These are phyloP conservation scores for Sebastes oblongus DNA, from an alignment of 2,797 vertebrate genomes.

Conservation along the genomic window DNA sequence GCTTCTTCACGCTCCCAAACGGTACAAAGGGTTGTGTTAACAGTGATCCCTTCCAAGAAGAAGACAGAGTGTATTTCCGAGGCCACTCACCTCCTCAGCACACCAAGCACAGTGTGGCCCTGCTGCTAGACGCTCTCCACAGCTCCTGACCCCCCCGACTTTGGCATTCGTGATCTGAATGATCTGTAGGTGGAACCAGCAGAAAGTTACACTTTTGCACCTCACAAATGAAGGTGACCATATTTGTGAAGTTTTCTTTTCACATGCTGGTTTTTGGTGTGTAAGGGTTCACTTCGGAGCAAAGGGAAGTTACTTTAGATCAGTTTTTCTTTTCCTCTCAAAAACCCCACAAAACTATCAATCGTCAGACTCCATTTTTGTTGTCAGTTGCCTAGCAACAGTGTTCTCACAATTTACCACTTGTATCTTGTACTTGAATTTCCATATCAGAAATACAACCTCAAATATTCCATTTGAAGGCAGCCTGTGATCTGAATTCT, in stretches of 20 bases:
- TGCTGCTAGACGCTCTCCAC: slow-evolving; percentile 29
- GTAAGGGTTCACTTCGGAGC: background rate
- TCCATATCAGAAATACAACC: background rate
- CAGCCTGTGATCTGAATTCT: background rate
- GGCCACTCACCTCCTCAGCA: slow-evolving; percentile 44
- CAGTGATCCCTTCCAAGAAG: background rate
- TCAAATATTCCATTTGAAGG: slow-evolving; percentile 10
- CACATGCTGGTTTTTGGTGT: background rate
- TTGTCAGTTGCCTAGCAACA: background rate
- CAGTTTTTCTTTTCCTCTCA: background rate
- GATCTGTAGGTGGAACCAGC: background rate
- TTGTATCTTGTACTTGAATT: background rate
- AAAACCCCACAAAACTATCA: background rate
- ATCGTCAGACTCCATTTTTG: background rate
- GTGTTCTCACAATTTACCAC: background rate
- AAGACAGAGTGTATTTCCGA: slow-evolving; percentile 2
- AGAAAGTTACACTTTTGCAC: background rate
- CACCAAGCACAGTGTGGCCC: slow-evolving; percentile 29
- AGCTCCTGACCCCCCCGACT: slow-evolving; percentile 41
- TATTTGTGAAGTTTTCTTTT: background rate
- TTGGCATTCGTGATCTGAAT: slow-evolving; percentile 41
- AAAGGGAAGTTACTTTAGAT: background rate
- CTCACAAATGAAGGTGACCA: background rate
- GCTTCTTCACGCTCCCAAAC: background rate
- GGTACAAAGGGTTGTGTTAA: background rate